Conservation (phyloP, 2,888 invertebrate species). For the Agrenia bidenticulata region DNA sequence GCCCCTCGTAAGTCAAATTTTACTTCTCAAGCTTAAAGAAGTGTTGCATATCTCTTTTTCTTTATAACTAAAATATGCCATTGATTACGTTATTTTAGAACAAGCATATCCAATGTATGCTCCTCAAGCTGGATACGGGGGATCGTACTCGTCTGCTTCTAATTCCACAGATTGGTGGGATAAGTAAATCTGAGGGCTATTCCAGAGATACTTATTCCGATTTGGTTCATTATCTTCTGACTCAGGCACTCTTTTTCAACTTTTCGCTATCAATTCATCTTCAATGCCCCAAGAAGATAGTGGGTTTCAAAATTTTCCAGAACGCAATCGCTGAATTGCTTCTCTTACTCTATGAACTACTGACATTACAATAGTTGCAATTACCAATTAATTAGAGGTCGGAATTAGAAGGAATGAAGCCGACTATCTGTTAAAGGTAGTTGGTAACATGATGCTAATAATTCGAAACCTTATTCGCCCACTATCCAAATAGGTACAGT, state of each 20-base stretch:
- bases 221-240: slow-evolving; percentile 4
- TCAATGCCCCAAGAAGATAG: background rate
- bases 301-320: background rate
- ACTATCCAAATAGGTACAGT: too few relatives aligned
- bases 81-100: slow-evolving; percentile 34
- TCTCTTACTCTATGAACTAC: too few relatives aligned
- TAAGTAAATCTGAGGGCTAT: slow-evolving; percentile 48
- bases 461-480: too few relatives aligned
- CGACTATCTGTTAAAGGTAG: too few relatives aligned
- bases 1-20: slow-evolving; percentile 46
- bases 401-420: too few relatives aligned
- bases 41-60: background rate
- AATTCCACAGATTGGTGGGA: slow-evolving; percentile 61
- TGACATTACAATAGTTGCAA: too few relatives aligned
- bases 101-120: slow-evolving; percentile 55
- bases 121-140: slow-evolving; percentile 60
- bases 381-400: too few relatives aligned
- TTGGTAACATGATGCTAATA: too few relatives aligned
- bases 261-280: slow-evolving; percentile 14
- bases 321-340: too few relatives aligned
- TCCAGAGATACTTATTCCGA: slow-evolving; percentile 19
- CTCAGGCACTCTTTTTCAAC: slow-evolving; percentile 20
- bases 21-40: too few relatives aligned
- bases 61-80: background rate
- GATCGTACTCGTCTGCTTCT: slow-evolving; percentile 57